Evolutionary conservation across 2,113 vertebrate species (phyloP), one percentile per base, ranked within the genome.

Genomic region (Tautogolabrus adspersus): DNA sequence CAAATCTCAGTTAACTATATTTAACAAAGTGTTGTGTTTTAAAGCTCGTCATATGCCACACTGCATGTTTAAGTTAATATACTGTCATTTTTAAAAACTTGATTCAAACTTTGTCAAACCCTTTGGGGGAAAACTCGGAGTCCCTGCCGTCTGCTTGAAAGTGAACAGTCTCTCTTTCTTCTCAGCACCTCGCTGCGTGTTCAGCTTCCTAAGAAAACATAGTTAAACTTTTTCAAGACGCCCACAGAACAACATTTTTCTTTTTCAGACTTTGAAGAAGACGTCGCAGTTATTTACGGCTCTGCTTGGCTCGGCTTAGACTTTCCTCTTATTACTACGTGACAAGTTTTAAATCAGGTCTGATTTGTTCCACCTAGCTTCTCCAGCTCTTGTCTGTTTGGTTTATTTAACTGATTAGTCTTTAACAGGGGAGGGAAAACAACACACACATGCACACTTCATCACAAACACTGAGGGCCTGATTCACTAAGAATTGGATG

Each of bases 231-330:
- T 34, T 30, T 61, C 62, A 72, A 77, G 70, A 85, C 8, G 21
- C 54, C 79, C 67, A 22, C 72, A 70, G 49, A 47, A 37, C 49
- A 73, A 68, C 61, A 64, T 76, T 60, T 82, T 56, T 77, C 78
- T 83, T 75, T 34, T 64, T 3, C 54, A 60, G 56, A 55, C 86
- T 88, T 80, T 86, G 77, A 88, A 80, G 83, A 83, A 77, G 75
- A 76, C 19, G 16, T 79, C 71, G 71, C 26, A 30, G 72, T 76
- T 89, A 89, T 91, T 90, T 89, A 85, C 46, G 37, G 79, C 89
- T 56, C 71, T 56, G 66, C 74, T 66, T 63, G 55, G 71, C 49
- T 49, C 47, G 16, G 47, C 47, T 49, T 16, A 61, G 77, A 76
- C 55, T 6, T 16, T 15, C 3, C 3, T 73, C 44, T 72, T 81